Evolutionary conservation across 2,113 vertebrate genomes (phyloP).

Genomic region (Atrichornis clamosus): DNA sequence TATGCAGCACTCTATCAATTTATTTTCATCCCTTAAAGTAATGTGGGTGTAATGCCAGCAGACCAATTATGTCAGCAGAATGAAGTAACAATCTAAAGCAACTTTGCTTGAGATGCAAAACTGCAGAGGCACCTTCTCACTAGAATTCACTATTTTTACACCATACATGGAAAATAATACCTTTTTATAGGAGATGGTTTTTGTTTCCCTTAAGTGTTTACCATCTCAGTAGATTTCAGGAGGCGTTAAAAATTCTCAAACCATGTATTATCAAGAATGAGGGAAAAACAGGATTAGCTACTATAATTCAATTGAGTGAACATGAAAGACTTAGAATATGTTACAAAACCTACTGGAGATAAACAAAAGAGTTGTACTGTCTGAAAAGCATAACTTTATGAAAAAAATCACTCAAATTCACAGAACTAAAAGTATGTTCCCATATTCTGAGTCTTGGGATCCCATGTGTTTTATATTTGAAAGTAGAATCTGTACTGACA

Average conservation of each 20-base stretch:
- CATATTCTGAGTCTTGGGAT: not conserved
- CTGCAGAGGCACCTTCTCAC: not conserved
- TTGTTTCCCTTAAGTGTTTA: not conserved
- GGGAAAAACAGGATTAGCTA: not conserved
- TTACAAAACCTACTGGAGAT: not conserved
- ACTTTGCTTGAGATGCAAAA: conserved; percentile 29
- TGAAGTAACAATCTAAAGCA: conserved; percentile 2
- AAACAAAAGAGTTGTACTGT: not conserved
- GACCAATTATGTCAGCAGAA: conserved; percentile 53
- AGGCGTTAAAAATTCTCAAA: not conserved
- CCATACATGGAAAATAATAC: not conserved
- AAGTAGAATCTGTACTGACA: not conserved
- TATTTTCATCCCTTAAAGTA: conserved; percentile 64
- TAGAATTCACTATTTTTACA: not conserved
- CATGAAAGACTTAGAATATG: not conserved
- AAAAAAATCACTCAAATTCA: not conserved
- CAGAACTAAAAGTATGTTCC: not conserved
- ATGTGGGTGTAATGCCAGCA: conserved; percentile 61
- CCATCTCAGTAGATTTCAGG: not conserved
- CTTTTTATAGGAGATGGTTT: not conserved
- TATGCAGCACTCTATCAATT: conserved; percentile 65
- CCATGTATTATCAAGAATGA: not conserved
- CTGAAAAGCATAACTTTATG: not conserved
- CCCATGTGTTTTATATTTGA: not conserved
- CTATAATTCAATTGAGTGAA: not conserved